Evolutionary conservation across 64 coral and sea anemone species (phyloP).

Genomic region (Stylophora pistillata): DNA sequence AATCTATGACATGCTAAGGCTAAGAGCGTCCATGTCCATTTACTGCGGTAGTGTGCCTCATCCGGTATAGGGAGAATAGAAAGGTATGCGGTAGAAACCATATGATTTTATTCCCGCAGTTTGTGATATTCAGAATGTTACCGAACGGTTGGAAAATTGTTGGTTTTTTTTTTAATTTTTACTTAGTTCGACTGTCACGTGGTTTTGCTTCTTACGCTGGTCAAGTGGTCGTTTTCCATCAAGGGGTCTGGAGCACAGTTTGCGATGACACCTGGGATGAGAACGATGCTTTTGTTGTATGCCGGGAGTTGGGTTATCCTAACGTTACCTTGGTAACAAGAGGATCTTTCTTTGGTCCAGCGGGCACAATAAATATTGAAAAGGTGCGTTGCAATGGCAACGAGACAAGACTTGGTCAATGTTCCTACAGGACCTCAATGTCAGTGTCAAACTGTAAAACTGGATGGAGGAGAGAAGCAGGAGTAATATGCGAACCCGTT

Average conservation of each 20-base stretch:
- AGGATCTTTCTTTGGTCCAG: background rate
- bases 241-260: constrained; percentile 13
- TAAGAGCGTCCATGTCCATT: background rate
- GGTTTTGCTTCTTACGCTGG: constrained; percentile 36
- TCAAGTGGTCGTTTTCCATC: constrained; percentile 16
- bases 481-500: constrained; percentile 1
- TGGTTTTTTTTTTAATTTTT: background rate
- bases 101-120: background rate
- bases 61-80: too few species aligned
- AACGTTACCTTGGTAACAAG: constrained; percentile 13
- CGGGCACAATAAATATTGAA: background rate
- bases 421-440: background rate
- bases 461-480: background rate
- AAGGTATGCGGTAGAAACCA: too few species aligned
- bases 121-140: background rate
- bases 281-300: constrained; percentile 34
- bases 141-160: background rate
- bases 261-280: constrained; percentile 24
- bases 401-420: constrained; percentile 32
- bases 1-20: background rate
- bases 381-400: constrained; percentile 17
- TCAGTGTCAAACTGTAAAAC: constrained; percentile 10
- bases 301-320: constrained; percentile 23
- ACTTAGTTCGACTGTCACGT: background rate
- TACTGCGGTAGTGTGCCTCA: too few species aligned